Conservation (phyloP, 2,888 invertebrate species). For the Altica lythri region DNA sequence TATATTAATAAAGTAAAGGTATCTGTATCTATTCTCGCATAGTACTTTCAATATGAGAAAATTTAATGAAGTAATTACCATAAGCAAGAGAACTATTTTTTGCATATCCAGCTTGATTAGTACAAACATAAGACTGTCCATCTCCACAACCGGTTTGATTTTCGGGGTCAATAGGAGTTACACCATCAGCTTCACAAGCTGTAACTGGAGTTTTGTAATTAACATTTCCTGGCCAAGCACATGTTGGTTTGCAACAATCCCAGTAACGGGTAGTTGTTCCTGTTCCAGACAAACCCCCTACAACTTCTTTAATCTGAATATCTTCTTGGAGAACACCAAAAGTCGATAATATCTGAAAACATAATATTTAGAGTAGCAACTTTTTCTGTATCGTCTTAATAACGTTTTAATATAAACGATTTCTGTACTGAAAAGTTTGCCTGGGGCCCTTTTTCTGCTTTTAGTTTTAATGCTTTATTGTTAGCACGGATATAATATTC, state of each 20-base stretch:
- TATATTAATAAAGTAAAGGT: no score
- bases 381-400: no score
- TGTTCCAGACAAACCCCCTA: conserved; percentile 32
- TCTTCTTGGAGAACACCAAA: no score
- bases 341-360: conserved; percentile 1
- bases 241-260: conserved; percentile 40
- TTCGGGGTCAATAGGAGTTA: conserved; percentile 28
- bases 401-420: no score
- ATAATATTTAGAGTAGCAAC: no score
- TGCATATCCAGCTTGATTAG: conserved; percentile 28
- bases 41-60: no score
- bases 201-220: conserved; percentile 24
- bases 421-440: neutral
- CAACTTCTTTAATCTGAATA: conserved; percentile 25
- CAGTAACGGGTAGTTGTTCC: conserved; percentile 35
- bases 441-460: neutral
- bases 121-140: conserved; percentile 35
- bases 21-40: no score
- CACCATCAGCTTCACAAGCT: conserved; percentile 35
- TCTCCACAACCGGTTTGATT: conserved; percentile 33
- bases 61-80: no score
- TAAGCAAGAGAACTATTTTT: conserved; percentile 36
- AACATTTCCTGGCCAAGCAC: conserved; percentile 35
- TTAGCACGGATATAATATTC: neutral
- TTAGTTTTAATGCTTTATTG: neutral